phyloP scores from a whole-genome alignment of 2,888 invertebrate species.

The Dexiosoma caninum region DNA sequence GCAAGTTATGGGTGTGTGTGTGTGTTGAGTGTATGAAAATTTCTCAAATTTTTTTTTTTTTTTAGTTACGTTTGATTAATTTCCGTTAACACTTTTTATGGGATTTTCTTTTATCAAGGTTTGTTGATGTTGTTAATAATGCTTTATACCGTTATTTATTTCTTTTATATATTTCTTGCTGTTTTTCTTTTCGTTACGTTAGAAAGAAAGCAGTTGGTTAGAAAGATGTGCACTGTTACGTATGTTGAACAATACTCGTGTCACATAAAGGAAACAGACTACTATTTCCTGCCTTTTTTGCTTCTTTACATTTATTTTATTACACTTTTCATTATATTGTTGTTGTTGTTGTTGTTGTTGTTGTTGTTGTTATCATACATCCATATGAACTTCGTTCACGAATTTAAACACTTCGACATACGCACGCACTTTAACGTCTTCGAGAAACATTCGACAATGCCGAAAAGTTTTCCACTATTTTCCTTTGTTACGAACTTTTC shows the following conservation, averaged over 20 bases:
- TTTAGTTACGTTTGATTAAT: constrained; percentile 35
- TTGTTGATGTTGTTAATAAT: neutral
- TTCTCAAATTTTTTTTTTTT: neutral
- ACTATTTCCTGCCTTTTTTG: constrained; percentile 44
- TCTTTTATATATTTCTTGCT: neutral
- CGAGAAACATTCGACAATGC: constrained; percentile 9
- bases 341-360: neutral
- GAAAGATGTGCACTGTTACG: constrained; percentile 48
- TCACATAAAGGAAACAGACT: constrained; percentile 38
- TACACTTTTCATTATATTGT: constrained; percentile 6
- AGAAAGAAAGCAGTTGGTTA: neutral
- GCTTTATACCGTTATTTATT: constrained; percentile 1
- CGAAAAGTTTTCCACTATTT: constrained; percentile 40
- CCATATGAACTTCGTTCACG: no score
- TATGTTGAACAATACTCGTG: constrained; percentile 55
- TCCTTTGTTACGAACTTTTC: constrained; percentile 28
- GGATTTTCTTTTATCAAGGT: constrained; percentile 20
- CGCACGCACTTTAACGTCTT: constrained; percentile 17
- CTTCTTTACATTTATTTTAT: constrained; percentile 9
- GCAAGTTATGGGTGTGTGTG: neutral
- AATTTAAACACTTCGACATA: neutral
- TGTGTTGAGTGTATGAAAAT: neutral
- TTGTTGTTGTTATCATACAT: neutral
- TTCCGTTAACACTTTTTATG: constrained; percentile 38
- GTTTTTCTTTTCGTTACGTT: neutral